Percentiles rank a stretch among this genome's conserved stretches.
Conservation (phyloP, 2,888 invertebrate species). For the Operophtera brumata region DNA sequence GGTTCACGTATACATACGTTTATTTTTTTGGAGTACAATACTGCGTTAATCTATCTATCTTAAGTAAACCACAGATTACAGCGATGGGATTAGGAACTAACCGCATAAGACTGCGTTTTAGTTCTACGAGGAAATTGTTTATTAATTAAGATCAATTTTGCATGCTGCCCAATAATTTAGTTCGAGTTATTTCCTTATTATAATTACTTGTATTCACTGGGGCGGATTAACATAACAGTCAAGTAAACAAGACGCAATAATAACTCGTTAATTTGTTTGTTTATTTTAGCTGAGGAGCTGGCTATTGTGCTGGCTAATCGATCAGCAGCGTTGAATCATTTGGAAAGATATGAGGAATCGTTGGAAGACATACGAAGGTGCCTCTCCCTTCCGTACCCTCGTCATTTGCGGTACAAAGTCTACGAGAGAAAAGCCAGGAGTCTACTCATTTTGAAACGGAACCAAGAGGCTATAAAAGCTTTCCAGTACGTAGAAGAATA, state of each 20-base stretch:
- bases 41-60: no score
- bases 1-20: no score
- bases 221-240: slow-evolving; percentile 12
- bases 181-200: slow-evolving; percentile 16
- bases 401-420: slow-evolving; percentile 87
- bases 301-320: slow-evolving; percentile 89
- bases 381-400: slow-evolving; percentile 84
- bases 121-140: not conserved
- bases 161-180: slow-evolving; percentile 4
- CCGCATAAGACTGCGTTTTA: not conserved
- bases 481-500: slow-evolving; percentile 76
- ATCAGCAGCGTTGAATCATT: slow-evolving; percentile 88
- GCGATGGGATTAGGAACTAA: slow-evolving; percentile 1
- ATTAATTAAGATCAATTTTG: slow-evolving; percentile 12
- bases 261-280: slow-evolving; percentile 6
- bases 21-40: no score
- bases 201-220: slow-evolving; percentile 19
- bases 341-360: slow-evolving; percentile 84
- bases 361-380: slow-evolving; percentile 87
- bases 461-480: slow-evolving; percentile 82
- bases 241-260: slow-evolving; percentile 13
- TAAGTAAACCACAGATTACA: not conserved
- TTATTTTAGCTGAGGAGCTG: slow-evolving; percentile 77
- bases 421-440: slow-evolving; percentile 87
- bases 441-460: slow-evolving; percentile 84